These are phyloP conservation scores for Harpegnathos saltator DNA, from an alignment of 1,140 invertebrate species.

Conservation along the genomic window DNA sequence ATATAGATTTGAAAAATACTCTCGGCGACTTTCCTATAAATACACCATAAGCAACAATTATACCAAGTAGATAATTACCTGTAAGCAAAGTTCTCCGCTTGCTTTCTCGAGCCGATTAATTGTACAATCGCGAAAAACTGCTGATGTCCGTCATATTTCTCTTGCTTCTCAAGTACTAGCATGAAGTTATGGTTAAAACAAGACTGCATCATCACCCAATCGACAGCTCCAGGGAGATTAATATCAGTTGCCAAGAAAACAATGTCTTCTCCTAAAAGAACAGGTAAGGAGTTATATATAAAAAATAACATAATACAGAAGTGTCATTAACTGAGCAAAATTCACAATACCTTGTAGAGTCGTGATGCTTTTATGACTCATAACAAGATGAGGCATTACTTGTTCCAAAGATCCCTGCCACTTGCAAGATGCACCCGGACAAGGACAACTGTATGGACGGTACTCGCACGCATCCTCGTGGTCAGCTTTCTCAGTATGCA, in stretches of 20 bases:
- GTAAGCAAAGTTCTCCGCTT: conserved; percentile 99
- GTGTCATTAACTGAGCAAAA: not conserved
- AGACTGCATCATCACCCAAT: conserved; percentile 99
- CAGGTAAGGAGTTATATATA: not conserved
- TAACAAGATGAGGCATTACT: conserved; percentile 99
- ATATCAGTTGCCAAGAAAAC: conserved; percentile 99
- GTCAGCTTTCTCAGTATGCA: conserved; percentile 98
- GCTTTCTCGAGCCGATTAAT: conserved; percentile 98
- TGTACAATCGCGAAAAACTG: conserved; percentile 99
- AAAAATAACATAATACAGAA: not conserved
- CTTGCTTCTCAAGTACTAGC: conserved; percentile 99
- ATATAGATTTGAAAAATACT: not conserved
- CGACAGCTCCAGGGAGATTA: conserved; percentile 99
- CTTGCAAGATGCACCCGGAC: conserved; percentile 99
- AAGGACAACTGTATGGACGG: conserved; percentile 98
- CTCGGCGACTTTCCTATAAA: not conserved
- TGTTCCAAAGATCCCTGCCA: conserved; percentile 98
- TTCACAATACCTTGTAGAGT: conserved; percentile 92
- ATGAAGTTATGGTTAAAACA: conserved; percentile 99
- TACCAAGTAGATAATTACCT: conserved; percentile 86
- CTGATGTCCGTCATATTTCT: conserved; percentile 98
- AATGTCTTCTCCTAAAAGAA: conserved; percentile 94
- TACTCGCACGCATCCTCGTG: conserved; percentile 99
- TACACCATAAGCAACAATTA: conserved; percentile 7
- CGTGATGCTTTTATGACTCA: conserved; percentile 99